Evolutionary conservation across 2,797 vertebrate genomes (phyloP), one percentile per base, ranked within the genome.

Genomic region (Bovichtus variegatus): DNA sequence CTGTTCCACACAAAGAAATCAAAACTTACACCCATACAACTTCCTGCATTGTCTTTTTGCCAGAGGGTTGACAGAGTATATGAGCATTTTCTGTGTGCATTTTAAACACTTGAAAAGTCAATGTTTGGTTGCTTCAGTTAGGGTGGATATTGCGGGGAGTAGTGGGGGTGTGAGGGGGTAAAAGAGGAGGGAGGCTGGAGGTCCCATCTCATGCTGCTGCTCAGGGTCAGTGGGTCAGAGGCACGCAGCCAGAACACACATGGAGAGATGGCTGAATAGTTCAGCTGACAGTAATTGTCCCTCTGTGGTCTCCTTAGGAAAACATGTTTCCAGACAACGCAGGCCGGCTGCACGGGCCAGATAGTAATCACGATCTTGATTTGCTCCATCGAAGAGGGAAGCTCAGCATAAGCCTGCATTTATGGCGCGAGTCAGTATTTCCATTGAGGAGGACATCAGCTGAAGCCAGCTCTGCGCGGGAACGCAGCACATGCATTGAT

Each of bases 361-460:
- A 92, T 90, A 93, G 88, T 91, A 89, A 93, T 93, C 91, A 92
- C 71, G 66, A 92, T 91, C 87, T 90, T 91, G 90, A 94, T 92
- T 93, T 84, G 90, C 85, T 91, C 83, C 77, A 80, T 87, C 67
- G 74, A 80, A 87, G 80, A 83, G 85, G 68, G 89, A 82, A 77
- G 81, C 85, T 81, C 79, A 25, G 78, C 73, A 61, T 87, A 85
- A 84, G 78, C 86, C 87, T 82, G 67, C 81, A 84, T 81, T 86
- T 76, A 91, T 77, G 83, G 80, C 59, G 57, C 65, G 50, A 83
- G 73, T 85, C 90, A 86, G 73, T 89, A 25, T 92, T 92, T 91
- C 87, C 89, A 88, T 64, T 74, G 84, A 71, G 78, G 80, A 75
- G 80, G 74, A 89, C 81, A 85, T 85, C 71, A 78, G 72, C 74